phyloP scores from a whole-genome alignment of 1,140 invertebrate genomes.

The Phortica variegata region DNA sequence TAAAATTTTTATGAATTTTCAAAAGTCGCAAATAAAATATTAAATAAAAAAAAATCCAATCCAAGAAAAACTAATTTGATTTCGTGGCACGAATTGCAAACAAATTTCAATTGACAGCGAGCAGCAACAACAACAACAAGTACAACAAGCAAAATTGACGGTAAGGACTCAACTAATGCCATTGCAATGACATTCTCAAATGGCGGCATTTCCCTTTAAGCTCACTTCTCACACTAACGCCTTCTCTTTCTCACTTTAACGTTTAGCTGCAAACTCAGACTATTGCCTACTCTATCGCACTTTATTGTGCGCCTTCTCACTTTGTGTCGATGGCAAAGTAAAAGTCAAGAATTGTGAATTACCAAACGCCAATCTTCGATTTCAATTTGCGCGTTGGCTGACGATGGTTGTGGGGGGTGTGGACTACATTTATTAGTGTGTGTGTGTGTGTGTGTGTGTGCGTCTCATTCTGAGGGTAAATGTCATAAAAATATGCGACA shows the following conservation, averaged over 20 bases:
- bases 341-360: conserved; percentile 11
- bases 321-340: conserved; percentile 11
- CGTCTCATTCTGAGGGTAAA: conserved; percentile 26
- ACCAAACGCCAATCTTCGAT: conserved; percentile 25
- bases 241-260: too few relatives aligned
- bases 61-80: conserved; percentile 14
- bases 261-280: too few relatives aligned
- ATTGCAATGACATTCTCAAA: too few relatives aligned
- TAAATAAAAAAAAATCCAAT: conserved; percentile 1
- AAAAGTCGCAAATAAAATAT: too few relatives aligned
- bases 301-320: not conserved
- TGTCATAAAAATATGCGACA: conserved; percentile 57
- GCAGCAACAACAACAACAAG: conserved; percentile 4
- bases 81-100: conserved; percentile 13
- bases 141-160: too few relatives aligned
- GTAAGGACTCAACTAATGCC: too few relatives aligned
- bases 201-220: too few relatives aligned
- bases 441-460: not conserved
- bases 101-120: conserved; percentile 12
- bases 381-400: conserved; percentile 36
- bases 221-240: too few relatives aligned
- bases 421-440: not conserved
- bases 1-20: too few relatives aligned
- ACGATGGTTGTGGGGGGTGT: not conserved
- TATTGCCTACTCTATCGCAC: too few relatives aligned